Conservation (phyloP, 2,113 vertebrate species). For the Burhinus oedicnemus region DNA sequence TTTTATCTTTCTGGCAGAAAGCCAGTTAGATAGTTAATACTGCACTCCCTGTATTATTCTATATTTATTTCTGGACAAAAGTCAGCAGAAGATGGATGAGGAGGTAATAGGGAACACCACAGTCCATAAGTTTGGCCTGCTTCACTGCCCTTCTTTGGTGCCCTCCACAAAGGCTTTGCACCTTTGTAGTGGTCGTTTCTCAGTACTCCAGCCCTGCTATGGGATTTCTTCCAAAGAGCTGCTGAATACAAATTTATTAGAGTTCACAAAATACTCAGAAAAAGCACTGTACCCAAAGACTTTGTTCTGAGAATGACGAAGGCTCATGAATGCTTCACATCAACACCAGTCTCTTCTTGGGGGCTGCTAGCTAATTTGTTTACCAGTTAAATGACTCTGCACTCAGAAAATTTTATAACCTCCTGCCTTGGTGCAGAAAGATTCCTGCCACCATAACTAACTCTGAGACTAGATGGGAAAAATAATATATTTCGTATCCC, state of each 20-base stretch:
- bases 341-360: neutral
- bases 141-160: rapidly evolving
- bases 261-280: neutral
- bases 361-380: neutral
- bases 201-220: neutral
- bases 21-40: neutral
- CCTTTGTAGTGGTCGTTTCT: neutral
- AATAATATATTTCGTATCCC: neutral
- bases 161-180: neutral
- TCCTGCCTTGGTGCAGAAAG: neutral
- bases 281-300: neutral
- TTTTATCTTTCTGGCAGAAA: neutral
- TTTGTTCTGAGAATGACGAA: neutral
- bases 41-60: neutral
- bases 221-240: neutral
- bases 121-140: neutral
- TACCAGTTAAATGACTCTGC: neutral
- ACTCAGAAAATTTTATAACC: neutral
- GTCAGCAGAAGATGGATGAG: neutral
- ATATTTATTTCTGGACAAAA: neutral
- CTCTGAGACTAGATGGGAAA: neutral
- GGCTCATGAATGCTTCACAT: neutral
- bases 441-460: neutral
- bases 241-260: neutral
- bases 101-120: neutral